Base-by-base conservation (phyloP, 2,888 invertebrate species). In the Elaeidobius kamerunicus region DNA sequence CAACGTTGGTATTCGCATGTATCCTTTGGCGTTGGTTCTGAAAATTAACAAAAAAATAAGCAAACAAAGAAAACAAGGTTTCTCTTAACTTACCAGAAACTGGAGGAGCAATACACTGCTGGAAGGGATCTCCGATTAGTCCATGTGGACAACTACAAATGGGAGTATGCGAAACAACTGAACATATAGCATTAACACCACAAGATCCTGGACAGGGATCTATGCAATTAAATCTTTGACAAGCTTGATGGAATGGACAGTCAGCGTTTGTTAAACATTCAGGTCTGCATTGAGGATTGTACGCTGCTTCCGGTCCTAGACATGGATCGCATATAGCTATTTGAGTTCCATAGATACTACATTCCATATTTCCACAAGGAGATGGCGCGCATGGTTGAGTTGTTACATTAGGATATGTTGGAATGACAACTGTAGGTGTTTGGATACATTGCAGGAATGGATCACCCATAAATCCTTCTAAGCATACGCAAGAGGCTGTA, bases 121-220 rank as follows among this genome's bases (percentile, higher is more conserved):
- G 87, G 67, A 85, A 89, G 11, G 89, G 87, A 73, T 89, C 87
- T 63, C 89, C 89, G 61, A 79, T 76, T 43, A 85, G 78, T 41
- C 84, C 84, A 52, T 76, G 70, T 49, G 80, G 79, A 66, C 88
- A 88, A 42, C 79, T 77, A 68, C 89, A 89, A 39, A 86, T 79
- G 9, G 88, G 88, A 56, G 82, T 80, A 63, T 88, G 88, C 47
- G 81, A 76, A 57, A 86, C 80, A n/a, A 84, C 83, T 28, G 75
- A 75, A 67, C 88, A 89, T 52, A 81, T 67, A 36, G 88, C 85
- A 65, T 84, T 85, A 40, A 85, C 78, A 38, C 89, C 88, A 67
- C 89, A 89, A 2, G 87, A 85, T 41, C 88, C 88, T 6, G 84
- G 83, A 62, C 89, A 90, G 14, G 89, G 89, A 71, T 91, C 86